Percentiles rank a stretch among this genome's conserved stretches.
Evolutionary conservation across 1,140 invertebrate genomes (phyloP).

Genomic region (Oncopodura yosiiana): DNA sequence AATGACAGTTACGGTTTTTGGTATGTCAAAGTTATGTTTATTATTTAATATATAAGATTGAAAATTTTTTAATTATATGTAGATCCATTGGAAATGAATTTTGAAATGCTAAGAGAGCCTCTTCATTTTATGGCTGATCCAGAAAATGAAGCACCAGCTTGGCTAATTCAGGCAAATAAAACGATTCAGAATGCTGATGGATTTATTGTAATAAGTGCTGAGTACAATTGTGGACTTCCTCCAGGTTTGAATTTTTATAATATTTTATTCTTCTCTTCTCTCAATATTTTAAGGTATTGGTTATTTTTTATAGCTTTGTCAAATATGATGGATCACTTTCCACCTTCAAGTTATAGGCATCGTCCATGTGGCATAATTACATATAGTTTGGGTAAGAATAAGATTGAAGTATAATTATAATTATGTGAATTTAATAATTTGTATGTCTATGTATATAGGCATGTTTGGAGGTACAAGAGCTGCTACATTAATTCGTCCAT

Average conservation of each 20-base stretch:
- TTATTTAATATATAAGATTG: not conserved
- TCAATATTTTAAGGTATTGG: not conserved
- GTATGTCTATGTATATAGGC: slow-evolving; percentile 37
- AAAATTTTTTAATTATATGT: slow-evolving; percentile 2
- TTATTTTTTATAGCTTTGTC: slow-evolving; percentile 35
- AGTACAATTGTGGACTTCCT: slow-evolving; percentile 44
- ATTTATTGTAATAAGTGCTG: slow-evolving; percentile 39
- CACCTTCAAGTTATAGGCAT: slow-evolving; percentile 38
- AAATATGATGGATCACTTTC: slow-evolving; percentile 44
- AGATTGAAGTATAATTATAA: not conserved
- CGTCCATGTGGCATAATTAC: slow-evolving; percentile 43
- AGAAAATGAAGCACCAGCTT: slow-evolving; percentile 36
- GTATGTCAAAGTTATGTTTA: not conserved
- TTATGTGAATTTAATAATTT: not conserved
- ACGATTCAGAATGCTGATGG: slow-evolving; percentile 40
- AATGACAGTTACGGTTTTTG: slow-evolving; percentile 8
- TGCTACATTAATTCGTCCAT: slow-evolving; percentile 40
- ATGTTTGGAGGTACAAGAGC: slow-evolving; percentile 43
- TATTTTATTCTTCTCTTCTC: not conserved
- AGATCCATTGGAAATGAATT: slow-evolving; percentile 39
- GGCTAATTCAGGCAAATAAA: slow-evolving; percentile 38
- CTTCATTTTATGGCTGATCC: slow-evolving; percentile 39
- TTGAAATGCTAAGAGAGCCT: slow-evolving; percentile 38
- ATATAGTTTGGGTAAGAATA: slow-evolving; percentile 42
- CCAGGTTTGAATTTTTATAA: slow-evolving; percentile 35